Evolutionary conservation across 2,888 invertebrate species (phyloP), one percentile per base, ranked within the genome.

Genomic region (Leptopilina myrica): DNA sequence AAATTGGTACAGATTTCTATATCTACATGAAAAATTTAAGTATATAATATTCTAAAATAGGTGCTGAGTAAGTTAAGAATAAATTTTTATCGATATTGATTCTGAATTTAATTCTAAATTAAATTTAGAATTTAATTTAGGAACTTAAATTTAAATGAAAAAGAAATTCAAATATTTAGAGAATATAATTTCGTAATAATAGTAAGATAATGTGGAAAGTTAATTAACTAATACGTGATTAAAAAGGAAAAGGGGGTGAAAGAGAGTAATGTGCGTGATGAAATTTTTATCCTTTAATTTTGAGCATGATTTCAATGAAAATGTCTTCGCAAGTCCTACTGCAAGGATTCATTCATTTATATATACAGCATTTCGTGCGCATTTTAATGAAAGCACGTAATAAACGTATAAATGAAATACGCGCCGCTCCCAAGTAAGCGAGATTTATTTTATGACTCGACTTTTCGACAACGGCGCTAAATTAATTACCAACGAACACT

Each of bases 381-480:
- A 85, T 87, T 88, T 85, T 86, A 87, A 88, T 87, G 85, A 88
- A 86, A 85, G 82, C 84, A 79, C 83, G 85, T 86, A 88, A 88
- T 87, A 87, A 88, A 86, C 84, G 86, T 84, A 84, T 81, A 82
- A 69, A 69, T 82, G 84, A 86, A 86, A 85, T 83, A 80, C 43
- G 75, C 69, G 80, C 73, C 78, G 75, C 79, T 66, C 79, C 80
- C 79, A 79, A 76, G 78, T 83, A 83, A 80, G 76, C 66, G 78
- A 85, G 86, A 88, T 88, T 88, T 87, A 87, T 88, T 86, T 87
- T 83, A 87, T 84, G 82, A 81, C 84, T 83, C 81, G 85, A 87
- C 86, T 87, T 88, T 88, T 88, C 87, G 87, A 87, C 86, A 85
- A 86, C 85, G 84, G 82, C 84, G 85, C 85, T 86, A 87, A 86